These are phyloP conservation scores for Aurelia aurita complex sp. Pacific DNA, from an alignment of 30 jellyfish, hydroid and myxozoan species.

Conservation along the genomic window DNA sequence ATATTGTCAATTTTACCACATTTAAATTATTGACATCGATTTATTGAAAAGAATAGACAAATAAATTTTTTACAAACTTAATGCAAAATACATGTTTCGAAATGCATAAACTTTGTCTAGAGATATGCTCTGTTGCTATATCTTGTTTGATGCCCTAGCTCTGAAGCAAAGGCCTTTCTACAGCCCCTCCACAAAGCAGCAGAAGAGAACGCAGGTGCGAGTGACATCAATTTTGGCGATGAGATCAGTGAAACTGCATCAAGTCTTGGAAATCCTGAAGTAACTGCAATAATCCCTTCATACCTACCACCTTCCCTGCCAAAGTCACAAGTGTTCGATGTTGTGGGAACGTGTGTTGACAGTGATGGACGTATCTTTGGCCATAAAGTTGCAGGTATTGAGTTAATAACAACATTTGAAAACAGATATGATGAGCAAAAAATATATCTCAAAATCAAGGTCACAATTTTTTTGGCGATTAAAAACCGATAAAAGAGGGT, in stretches of 20 bases:
- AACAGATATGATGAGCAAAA: not conserved
- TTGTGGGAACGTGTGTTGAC: constrained; percentile 66
- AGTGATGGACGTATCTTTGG: constrained; percentile 42
- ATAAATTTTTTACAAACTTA: too few relatives aligned
- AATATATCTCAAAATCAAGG: too few relatives aligned
- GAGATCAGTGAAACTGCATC: not conserved
- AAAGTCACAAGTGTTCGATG: constrained; percentile 14
- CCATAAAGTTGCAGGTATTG: constrained; percentile 42
- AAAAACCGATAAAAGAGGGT: too few relatives aligned
- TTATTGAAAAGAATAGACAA: too few relatives aligned
- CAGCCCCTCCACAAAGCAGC: not conserved
- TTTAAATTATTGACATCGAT: too few relatives aligned
- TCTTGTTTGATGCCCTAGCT: not conserved
- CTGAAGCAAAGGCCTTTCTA: not conserved
- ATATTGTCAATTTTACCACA: too few relatives aligned
- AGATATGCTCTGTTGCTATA: not conserved
- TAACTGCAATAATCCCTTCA: not conserved
- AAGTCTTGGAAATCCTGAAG: not conserved
- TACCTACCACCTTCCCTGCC: constrained; percentile 38
- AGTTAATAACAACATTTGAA: not conserved
- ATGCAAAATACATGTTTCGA: too few relatives aligned
- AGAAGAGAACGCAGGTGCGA: not conserved
- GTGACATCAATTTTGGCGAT: not conserved
- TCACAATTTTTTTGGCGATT: too few relatives aligned
- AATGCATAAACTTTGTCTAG: too few relatives aligned